Evolutionary conservation across 1,140 invertebrate species (phyloP).

Genomic region (Ditylenchus dipsaci): DNA sequence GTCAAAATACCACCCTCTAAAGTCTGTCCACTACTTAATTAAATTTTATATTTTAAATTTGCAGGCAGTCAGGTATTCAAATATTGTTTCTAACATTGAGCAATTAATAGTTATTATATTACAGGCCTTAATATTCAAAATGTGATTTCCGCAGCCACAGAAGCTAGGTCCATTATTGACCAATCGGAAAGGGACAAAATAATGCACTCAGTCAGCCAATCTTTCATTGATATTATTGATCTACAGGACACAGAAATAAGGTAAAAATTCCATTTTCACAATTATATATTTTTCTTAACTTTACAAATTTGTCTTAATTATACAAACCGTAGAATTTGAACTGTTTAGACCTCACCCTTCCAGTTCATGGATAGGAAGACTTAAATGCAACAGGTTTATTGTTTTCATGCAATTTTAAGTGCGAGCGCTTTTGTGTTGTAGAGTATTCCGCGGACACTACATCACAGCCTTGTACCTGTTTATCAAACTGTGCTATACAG

Average conservation of each 20-base stretch:
- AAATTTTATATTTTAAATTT: no score
- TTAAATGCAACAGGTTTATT: slow-evolving; percentile 41
- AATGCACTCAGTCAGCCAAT: slow-evolving; percentile 39
- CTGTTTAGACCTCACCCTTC: slow-evolving; percentile 29
- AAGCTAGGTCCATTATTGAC: slow-evolving; percentile 49
- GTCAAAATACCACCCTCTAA: no score
- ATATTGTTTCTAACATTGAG: no score
- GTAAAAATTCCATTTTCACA: no score
- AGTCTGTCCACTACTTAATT: no score
- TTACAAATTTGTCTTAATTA: no score
- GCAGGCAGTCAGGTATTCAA: no score
- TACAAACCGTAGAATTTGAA: no score
- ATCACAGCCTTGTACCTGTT: slow-evolving; percentile 62
- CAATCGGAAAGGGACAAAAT: slow-evolving; percentile 45
- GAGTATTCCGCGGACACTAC: slow-evolving; percentile 61
- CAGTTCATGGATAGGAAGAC: slow-evolving; percentile 26
- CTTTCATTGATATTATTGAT: slow-evolving; percentile 53
- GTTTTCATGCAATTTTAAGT: background rate
- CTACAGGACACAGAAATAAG: slow-evolving; percentile 36
- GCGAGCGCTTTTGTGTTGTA: slow-evolving; percentile 29
- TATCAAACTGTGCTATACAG: slow-evolving; percentile 61
- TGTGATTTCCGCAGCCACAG: slow-evolving; percentile 50
- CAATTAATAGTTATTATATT: slow-evolving; percentile 11
- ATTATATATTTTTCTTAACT: no score
- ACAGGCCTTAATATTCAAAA: slow-evolving; percentile 56